Percentiles rank a stretch among this genome's conserved stretches.
These are phyloP conservation scores for Pheosia tremula DNA, from an alignment of 2,888 invertebrate genomes.

Conservation along the genomic window DNA sequence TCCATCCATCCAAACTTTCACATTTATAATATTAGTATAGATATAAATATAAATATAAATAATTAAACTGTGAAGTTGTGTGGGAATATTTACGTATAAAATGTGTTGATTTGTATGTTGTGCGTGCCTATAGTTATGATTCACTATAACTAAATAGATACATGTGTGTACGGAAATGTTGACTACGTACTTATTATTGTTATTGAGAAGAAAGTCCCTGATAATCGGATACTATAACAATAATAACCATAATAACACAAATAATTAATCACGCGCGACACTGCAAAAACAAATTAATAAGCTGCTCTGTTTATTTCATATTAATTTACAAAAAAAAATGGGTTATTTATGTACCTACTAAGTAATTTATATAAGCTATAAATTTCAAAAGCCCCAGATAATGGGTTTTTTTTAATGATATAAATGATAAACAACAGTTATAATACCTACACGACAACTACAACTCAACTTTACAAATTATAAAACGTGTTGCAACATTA, in stretches of 20 bases:
- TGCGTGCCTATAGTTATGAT: too few species aligned
- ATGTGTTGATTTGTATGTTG: too few species aligned
- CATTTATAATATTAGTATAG: too few species aligned
- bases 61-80: too few species aligned
- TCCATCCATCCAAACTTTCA: too few species aligned
- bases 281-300: background rate
- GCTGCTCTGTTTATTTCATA: background rate
- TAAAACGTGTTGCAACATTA: too few species aligned
- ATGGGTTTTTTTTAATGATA: background rate
- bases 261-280: background rate
- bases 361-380: background rate
- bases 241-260: background rate
- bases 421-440: background rate
- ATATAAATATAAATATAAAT: too few species aligned
- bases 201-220: constrained; percentile 6
- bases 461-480: too few species aligned
- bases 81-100: too few species aligned
- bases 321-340: background rate
- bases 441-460: too few species aligned
- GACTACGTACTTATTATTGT: constrained; percentile 7
- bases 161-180: constrained; percentile 1
- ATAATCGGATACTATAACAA: background rate
- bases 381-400: background rate
- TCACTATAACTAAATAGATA: background rate
- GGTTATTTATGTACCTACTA: background rate